A percentile compares a stretch with the other conserved stretches of the same genome.
Conservation (phyloP, 35 echinoderm and acorn worm species). For the Eucidaris tribuloides region DNA sequence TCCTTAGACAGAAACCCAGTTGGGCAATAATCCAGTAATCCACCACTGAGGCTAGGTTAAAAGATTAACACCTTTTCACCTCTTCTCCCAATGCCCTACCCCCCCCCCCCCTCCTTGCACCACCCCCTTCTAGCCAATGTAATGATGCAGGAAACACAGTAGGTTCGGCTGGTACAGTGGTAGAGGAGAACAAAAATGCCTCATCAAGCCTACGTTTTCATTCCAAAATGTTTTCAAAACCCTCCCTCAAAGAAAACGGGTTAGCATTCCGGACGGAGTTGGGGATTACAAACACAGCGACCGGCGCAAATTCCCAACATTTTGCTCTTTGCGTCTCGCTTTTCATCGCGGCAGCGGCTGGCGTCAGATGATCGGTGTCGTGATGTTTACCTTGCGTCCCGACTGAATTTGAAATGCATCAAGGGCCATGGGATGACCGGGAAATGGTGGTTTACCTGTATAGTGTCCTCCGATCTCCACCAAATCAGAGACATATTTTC, state of each 20-base stretch:
- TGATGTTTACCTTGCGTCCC: constrained; percentile 6
- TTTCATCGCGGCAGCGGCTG: constrained; percentile 32
- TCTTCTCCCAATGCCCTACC: no score
- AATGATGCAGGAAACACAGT: no score
- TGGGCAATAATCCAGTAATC: no score
- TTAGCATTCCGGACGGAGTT: constrained; percentile 16
- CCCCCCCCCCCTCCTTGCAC: no score
- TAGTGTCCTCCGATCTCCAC: neutral
- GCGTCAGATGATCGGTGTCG: constrained; percentile 19
- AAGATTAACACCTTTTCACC: no score
- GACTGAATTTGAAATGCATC: neutral
- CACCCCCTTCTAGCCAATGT: no score
- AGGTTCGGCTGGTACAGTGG: no score
- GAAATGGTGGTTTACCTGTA: neutral
- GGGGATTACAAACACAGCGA: neutral
- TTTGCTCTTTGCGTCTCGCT: neutral
- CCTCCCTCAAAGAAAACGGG: neutral
- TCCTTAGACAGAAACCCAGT: no score
- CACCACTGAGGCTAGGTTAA: no score
- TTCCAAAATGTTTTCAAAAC: constrained; percentile 22
- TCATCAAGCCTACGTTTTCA: no score
- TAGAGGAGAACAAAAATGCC: no score
- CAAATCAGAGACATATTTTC: constrained; percentile 28
- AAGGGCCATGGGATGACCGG: neutral
- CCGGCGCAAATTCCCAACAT: neutral